Percentiles rank a stretch among this genome's conserved stretches.
Conservation (phyloP, 2,797 vertebrate genomes). For the Sebastes iracundus region DNA sequence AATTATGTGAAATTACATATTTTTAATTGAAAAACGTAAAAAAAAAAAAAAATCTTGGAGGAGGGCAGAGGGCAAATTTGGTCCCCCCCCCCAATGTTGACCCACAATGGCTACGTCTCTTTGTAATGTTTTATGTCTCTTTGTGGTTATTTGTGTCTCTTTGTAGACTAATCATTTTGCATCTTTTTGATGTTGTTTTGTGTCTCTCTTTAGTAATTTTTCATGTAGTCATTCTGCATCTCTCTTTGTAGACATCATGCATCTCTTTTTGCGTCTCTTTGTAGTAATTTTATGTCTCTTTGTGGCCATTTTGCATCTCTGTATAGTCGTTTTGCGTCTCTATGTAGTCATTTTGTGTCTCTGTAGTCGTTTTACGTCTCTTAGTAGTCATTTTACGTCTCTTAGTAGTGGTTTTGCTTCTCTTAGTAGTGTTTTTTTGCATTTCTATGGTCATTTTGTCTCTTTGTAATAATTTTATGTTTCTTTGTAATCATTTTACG, state of each 20-base stretch:
- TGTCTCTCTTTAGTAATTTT: background rate
- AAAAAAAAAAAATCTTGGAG: no score
- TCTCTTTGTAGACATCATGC: background rate
- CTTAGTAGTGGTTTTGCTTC: background rate
- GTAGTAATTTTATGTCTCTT: no score
- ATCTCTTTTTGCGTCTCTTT: background rate
- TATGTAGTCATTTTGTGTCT: background rate
- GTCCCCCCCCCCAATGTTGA: no score
- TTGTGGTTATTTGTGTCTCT: no score
- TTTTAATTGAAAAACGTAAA: no score
- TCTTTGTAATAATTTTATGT: background rate
- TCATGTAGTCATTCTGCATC: background rate
- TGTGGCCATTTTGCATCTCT: no score
- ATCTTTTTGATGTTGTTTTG: background rate
- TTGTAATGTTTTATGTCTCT: no score
- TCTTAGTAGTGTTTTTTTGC: background rate
- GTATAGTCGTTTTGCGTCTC: no score
- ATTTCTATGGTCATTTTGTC: background rate
- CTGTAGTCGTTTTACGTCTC: background rate
- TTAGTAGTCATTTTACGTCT: background rate
- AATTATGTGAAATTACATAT: no score
- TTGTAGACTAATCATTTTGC: no score
- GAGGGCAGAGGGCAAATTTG: no score
- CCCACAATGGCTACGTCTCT: no score
- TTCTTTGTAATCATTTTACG: background rate